phyloP scores from a whole-genome alignment of 2,888 invertebrate genomes.

The Noctua janthe region DNA sequence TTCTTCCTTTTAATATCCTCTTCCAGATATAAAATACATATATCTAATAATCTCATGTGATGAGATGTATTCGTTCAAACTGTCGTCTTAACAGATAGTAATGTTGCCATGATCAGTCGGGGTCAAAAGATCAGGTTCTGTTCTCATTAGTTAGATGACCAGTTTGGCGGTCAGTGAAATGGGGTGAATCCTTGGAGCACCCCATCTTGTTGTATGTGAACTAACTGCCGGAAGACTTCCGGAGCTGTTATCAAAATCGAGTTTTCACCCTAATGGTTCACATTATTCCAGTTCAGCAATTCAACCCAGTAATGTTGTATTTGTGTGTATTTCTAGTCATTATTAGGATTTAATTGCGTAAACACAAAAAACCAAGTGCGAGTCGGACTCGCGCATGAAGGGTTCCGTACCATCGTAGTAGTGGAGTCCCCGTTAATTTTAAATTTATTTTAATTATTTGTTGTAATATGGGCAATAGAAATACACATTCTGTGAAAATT shows the following conservation, averaged over 20 bases:
- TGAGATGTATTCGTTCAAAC: not conserved
- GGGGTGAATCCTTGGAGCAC: not conserved
- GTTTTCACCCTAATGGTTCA: not conserved
- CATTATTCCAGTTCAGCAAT: not conserved
- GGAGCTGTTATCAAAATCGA: not conserved
- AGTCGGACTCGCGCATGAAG: no score
- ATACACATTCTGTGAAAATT: no score
- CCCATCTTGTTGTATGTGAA: conserved; percentile 20
- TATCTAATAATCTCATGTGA: not conserved
- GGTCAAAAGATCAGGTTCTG: conserved; percentile 9
- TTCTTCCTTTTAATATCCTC: not conserved
- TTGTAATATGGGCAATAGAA: no score
- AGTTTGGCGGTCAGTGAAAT: not conserved
- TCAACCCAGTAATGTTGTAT: not conserved
- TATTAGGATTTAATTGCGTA: not conserved
- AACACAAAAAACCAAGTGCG: not conserved
- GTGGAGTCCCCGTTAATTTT: no score
- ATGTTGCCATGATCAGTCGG: not conserved
- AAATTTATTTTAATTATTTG: no score
- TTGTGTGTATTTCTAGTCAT: not conserved
- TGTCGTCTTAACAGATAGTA: not conserved
- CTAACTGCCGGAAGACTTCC: conserved; percentile 9
- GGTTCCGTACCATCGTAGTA: no score
- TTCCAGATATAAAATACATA: not conserved
- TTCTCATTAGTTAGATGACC: conserved; percentile 14